Percentiles rank a stretch among this genome's conserved stretches.
phyloP scores from a whole-genome alignment of 1,140 invertebrate genomes.

The Drosophila suzukii region DNA sequence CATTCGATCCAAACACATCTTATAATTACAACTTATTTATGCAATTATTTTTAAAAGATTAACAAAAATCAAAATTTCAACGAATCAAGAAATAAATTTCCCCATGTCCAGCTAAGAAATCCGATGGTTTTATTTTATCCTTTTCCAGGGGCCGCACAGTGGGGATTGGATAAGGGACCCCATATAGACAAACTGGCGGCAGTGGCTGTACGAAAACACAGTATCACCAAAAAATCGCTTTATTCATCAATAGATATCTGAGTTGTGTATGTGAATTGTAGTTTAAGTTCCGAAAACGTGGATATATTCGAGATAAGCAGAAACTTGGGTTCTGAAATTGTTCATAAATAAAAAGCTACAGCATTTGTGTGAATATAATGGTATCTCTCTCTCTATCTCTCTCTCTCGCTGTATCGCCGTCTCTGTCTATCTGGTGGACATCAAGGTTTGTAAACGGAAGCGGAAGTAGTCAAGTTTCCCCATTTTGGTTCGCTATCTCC shows the following conservation, averaged over 20 bases:
- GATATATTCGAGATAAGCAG: conserved; percentile 25
- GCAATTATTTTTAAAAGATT: conserved; percentile 38
- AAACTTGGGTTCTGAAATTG: conserved; percentile 14
- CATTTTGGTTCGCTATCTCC: neutral
- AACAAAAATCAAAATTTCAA: conserved; percentile 39
- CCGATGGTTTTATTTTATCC: conserved; percentile 24
- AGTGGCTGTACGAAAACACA: conserved; percentile 50
- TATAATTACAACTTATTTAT: conserved; percentile 58
- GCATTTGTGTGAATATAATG: conserved; percentile 19
- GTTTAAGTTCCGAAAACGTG: conserved; percentile 42
- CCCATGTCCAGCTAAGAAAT: conserved; percentile 43
- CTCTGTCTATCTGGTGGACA: conserved; percentile 39
- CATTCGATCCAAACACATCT: conserved; percentile 27
- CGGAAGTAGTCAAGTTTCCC: conserved; percentile 5
- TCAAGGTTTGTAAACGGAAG: conserved; percentile 5
- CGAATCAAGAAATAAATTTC: conserved; percentile 43
- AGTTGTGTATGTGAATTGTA: conserved; percentile 29
- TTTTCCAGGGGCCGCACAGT: neutral
- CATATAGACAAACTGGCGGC: neutral
- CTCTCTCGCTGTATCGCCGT: conserved; percentile 28
- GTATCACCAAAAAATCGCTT: conserved; percentile 66
- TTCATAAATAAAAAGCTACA: conserved; percentile 25
- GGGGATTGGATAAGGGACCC: no score
- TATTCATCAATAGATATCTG: conserved; percentile 53
- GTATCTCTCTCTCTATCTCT: conserved; percentile 4